A percentile compares a stretch with the other conserved stretches of the same genome.
phyloP scores from a whole-genome alignment of 2,797 vertebrate species.

The Peromyscus eremicus region DNA sequence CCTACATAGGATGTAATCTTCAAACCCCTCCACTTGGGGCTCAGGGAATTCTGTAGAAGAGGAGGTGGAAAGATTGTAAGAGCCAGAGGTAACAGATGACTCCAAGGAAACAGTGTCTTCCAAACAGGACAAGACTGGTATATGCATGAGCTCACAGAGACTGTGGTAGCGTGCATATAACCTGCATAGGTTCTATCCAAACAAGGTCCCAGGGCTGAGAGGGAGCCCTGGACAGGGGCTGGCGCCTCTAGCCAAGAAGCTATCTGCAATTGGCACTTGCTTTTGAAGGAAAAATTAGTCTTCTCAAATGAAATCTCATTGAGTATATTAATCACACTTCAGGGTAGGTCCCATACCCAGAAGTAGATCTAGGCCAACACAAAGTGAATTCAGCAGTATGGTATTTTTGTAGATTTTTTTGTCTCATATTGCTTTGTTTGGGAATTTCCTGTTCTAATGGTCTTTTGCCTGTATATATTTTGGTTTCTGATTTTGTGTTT shows the following conservation, averaged over 20 bases:
- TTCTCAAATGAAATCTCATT: neutral
- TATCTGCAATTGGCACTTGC: no score
- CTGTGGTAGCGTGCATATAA: neutral
- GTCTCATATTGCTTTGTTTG: neutral
- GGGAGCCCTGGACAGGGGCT: neutral
- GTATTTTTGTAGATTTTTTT: neutral
- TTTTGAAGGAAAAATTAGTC: neutral
- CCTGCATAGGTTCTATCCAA: neutral
- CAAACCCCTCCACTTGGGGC: neutral
- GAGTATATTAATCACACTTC: neutral
- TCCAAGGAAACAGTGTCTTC: neutral
- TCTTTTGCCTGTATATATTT: neutral
- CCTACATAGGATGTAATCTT: no score
- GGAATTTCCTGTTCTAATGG: neutral
- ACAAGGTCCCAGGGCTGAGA: neutral
- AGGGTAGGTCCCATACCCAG: neutral
- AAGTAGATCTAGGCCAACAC: neutral
- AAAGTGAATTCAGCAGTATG: neutral
- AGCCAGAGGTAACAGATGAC: neutral
- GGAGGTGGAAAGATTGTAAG: neutral
- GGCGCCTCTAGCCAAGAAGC: neutral
- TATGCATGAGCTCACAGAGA: neutral
- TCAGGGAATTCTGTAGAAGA: neutral
- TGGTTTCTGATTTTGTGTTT: neutral
- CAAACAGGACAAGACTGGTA: neutral